phyloP scores from a whole-genome alignment of 2,113 vertebrate species.

The Gallinago media region DNA sequence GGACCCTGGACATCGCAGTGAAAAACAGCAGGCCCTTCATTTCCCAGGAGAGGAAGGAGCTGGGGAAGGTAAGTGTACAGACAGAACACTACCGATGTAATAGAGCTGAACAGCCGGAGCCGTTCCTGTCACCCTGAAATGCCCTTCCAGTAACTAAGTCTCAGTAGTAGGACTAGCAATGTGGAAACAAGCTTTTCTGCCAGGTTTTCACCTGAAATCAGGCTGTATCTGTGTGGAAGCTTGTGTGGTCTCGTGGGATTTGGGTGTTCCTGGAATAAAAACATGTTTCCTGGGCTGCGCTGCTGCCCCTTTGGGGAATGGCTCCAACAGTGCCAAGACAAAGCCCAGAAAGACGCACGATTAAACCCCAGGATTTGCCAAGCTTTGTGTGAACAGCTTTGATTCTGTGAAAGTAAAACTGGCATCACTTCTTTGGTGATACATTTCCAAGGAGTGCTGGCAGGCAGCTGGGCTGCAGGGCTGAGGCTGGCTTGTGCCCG shows the following conservation, averaged over 20 bases:
- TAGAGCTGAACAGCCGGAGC: not conserved
- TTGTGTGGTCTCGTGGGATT: accelerated
- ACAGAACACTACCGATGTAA: not conserved
- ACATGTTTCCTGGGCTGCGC: not conserved
- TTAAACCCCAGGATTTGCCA: not conserved
- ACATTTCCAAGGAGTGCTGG: not conserved
- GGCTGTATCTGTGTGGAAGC: not conserved
- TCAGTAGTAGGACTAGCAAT: not conserved
- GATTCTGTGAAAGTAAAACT: not conserved
- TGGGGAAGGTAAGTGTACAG: constrained; percentile 85
- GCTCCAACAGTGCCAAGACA: accelerated
- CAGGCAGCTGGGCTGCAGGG: not conserved
- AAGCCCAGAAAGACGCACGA: not conserved
- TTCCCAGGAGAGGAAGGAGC: constrained; percentile 88
- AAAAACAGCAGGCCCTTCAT: constrained; percentile 90
- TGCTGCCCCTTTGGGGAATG: accelerated
- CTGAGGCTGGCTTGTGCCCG: not conserved
- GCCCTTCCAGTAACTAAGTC: not conserved
- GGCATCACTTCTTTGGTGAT: not conserved
- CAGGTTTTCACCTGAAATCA: not conserved
- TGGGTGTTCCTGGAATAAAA: not conserved
- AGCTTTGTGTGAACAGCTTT: not conserved
- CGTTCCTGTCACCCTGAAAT: not conserved
- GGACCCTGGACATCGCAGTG: constrained; percentile 89
- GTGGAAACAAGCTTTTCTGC: not conserved